Evolutionary conservation across 2,113 vertebrate species (phyloP), one percentile per base, ranked within the genome.

Genomic region (Leucosticte australis): DNA sequence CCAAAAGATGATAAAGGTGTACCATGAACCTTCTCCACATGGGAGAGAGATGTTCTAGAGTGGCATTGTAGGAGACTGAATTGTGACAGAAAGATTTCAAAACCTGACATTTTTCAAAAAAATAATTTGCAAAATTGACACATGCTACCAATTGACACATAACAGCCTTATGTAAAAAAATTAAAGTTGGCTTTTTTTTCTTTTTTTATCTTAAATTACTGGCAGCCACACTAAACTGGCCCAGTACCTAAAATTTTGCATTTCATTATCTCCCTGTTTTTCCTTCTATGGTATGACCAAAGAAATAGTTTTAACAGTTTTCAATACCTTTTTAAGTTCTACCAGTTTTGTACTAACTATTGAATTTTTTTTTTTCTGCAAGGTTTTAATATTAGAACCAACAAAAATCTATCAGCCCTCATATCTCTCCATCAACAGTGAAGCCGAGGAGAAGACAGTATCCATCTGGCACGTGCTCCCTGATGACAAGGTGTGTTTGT

Each of bases 391-490:
- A 97, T 96, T 99, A 90, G 99, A 99, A 97, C 99, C 99, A 81
- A 99, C 99, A 55, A 99, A 99, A 98, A 98, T 99, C 62, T 99
- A 99, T 96, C 99, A 99, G 70, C 99, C 99, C 30, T 99, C 99
- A 0, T 99, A 99, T 96, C 97, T 99, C 90, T 99, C 99, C 53
- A 99, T 99, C 94, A 99, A 99, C 97, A 99, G 99, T 92, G 99
- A 99, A 75, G 99, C 98, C 0, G 99, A 99, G 53, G 99, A 99
- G 94, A 99, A 99, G 96, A 99, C 99, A 0, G 98, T 99, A 47
- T 99, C 99, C 47, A 99, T 99, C 93, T 99, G 99, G 99, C 99
- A 99, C 1, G 99, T 99, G 56, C 98, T 98, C 70, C 98, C 99
- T 71, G 99, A 99, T 94, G 99, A 99, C 91, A 99, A 99, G 98